Evolutionary conservation across 92 coral and sea anemone species (phyloP).

Genomic region (Heliopora coerulea): DNA sequence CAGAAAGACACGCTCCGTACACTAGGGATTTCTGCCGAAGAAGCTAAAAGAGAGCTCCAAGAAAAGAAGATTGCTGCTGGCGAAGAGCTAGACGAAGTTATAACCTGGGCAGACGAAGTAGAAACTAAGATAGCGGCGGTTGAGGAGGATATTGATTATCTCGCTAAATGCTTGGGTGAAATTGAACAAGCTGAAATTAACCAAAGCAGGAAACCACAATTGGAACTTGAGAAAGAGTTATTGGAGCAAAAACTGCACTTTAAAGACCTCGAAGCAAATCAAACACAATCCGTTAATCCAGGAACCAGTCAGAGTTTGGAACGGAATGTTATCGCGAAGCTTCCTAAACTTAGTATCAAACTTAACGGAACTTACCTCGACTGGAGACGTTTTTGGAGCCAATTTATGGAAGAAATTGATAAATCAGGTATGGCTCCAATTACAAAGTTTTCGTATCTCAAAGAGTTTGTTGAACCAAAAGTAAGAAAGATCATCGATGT

Average conservation of each 20-base stretch:
- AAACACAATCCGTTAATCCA: no score
- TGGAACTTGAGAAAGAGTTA: slow-evolving; percentile 41
- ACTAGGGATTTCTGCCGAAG: slow-evolving; percentile 44
- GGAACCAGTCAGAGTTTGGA: no score
- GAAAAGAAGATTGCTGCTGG: slow-evolving; percentile 41
- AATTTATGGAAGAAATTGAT: slow-evolving; percentile 45
- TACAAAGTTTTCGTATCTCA: slow-evolving; percentile 16
- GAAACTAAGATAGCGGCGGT: slow-evolving; percentile 40
- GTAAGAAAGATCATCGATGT: slow-evolving; percentile 2
- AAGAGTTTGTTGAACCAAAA: slow-evolving; percentile 31
- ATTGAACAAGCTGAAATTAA: slow-evolving; percentile 38
- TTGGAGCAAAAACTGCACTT: slow-evolving; percentile 40
- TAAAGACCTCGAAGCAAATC: slow-evolving; percentile 34
- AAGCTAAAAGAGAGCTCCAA: slow-evolving; percentile 42
- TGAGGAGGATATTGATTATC: slow-evolving; percentile 39
- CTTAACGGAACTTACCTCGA: slow-evolving; percentile 43
- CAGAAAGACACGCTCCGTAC: slow-evolving; percentile 36
- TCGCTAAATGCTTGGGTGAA: slow-evolving; percentile 23
- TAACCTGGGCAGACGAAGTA: slow-evolving; percentile 37
- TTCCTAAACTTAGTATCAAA: slow-evolving; percentile 43
- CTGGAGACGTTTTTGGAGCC: slow-evolving; percentile 51
- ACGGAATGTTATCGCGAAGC: slow-evolving; percentile 11
- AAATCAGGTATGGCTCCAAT: slow-evolving; percentile 32
- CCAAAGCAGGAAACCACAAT: slow-evolving; percentile 30
- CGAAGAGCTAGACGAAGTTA: slow-evolving; percentile 38